phyloP scores from a whole-genome alignment of 2,797 vertebrate genomes.

The Gastrophryne carolinensis region DNA sequence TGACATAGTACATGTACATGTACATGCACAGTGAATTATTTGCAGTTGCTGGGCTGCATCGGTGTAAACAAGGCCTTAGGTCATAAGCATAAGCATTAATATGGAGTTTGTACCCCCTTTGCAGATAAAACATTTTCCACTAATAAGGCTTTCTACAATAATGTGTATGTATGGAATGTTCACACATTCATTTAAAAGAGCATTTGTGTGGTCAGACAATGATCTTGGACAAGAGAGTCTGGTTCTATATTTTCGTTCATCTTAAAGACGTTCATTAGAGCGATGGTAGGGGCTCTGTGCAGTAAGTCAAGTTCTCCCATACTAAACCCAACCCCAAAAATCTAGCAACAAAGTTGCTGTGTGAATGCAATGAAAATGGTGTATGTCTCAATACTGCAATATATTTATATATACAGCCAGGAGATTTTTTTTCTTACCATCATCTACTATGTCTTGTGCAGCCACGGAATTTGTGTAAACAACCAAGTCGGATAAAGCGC shows the following conservation, averaged over 20 bases:
- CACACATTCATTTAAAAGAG: too few relatives aligned
- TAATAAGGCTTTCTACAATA: too few relatives aligned
- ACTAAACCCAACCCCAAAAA: not conserved
- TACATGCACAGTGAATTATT: too few relatives aligned
- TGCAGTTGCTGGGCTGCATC: not conserved
- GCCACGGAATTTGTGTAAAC: constrained; percentile 94
- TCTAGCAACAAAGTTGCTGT: not conserved
- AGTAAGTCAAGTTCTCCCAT: not conserved
- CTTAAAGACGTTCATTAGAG: not conserved
- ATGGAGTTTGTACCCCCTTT: too few relatives aligned
- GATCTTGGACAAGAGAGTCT: too few relatives aligned
- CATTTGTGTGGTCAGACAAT: too few relatives aligned
- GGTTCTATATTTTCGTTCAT: not conserved
- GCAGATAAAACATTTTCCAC: too few relatives aligned
- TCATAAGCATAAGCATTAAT: not conserved
- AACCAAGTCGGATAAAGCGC: constrained; percentile 93
- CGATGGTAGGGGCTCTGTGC: not conserved
- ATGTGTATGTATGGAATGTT: too few relatives aligned
- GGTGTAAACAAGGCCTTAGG: not conserved
- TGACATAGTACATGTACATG: too few relatives aligned
- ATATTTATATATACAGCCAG: not conserved
- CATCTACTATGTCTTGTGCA: constrained; percentile 89
- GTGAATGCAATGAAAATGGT: not conserved
- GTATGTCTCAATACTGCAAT: not conserved
- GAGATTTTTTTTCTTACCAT: too few relatives aligned